A percentile compares a stretch with the other conserved stretches of the same genome.
These are phyloP conservation scores for Tryphoninae sp. DNA, from an alignment of 2,888 invertebrate genomes.

Conservation along the genomic window DNA sequence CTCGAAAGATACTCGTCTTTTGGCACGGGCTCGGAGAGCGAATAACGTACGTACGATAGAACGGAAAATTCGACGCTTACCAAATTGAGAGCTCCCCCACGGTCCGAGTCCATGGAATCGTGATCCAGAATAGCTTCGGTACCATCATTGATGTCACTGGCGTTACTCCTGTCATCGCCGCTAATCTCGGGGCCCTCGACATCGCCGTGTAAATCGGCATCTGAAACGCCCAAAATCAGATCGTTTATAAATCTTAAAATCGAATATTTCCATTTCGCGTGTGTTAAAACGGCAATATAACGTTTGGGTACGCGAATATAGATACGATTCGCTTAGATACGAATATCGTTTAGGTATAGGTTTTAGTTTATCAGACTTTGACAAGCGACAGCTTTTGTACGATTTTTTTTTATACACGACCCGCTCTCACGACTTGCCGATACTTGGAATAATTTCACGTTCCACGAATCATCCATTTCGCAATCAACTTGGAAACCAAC, in stretches of 20 bases:
- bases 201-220: slow-evolving; percentile 85
- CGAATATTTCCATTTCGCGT: too few relatives aligned
- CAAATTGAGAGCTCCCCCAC: slow-evolving; percentile 85
- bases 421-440: too few relatives aligned
- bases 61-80: slow-evolving; percentile 79
- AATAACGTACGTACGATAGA: neutral
- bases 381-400: too few relatives aligned
- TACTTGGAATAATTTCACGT: too few relatives aligned
- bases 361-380: too few relatives aligned
- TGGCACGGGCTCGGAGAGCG: neutral
- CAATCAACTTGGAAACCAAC: too few relatives aligned
- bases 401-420: too few relatives aligned
- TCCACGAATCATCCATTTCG: too few relatives aligned
- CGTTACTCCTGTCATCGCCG: slow-evolving; percentile 85
- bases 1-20: neutral
- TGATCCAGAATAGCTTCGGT: slow-evolving; percentile 83
- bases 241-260: slow-evolving; percentile 7
- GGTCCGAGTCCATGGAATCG: slow-evolving; percentile 86
- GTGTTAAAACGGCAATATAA: too few relatives aligned
- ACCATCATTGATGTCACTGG: slow-evolving; percentile 83
- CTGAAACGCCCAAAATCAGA: slow-evolving; percentile 79
- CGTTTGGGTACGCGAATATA: too few relatives aligned
- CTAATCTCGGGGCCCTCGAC: slow-evolving; percentile 85
- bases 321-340: too few relatives aligned
- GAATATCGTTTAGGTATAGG: too few relatives aligned